phyloP scores from a whole-genome alignment of 2,113 vertebrate species.

The Camelus dromedarius region DNA sequence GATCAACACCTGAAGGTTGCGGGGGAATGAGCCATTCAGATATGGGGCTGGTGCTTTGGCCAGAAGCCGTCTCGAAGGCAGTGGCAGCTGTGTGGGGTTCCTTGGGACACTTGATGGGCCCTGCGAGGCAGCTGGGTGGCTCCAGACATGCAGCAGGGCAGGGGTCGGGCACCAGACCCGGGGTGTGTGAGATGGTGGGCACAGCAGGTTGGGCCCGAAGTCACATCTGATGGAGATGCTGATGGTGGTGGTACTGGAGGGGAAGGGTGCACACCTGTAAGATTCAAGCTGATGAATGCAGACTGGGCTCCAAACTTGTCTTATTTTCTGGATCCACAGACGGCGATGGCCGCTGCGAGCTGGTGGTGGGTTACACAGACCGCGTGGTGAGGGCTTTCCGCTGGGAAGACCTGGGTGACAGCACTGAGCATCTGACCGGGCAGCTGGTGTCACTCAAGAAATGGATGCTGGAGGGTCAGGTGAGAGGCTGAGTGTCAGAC shows the following conservation, averaged over 20 bases:
- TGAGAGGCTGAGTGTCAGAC: conserved; percentile 70
- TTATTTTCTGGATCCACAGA: conserved; percentile 86
- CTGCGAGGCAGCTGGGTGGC: not conserved
- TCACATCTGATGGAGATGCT: accelerated
- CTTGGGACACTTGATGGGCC: not conserved
- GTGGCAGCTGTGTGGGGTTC: too few relatives aligned
- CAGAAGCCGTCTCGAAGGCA: not conserved
- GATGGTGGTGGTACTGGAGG: not conserved
- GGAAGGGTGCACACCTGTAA: not conserved
- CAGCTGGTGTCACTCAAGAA: conserved; percentile 97
- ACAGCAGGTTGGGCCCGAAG: not conserved
- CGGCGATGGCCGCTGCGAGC: conserved; percentile 94
- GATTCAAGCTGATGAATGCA: not conserved
- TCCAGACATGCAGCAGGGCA: not conserved
- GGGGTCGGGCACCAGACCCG: too few relatives aligned
- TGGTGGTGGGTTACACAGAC: conserved; percentile 98
- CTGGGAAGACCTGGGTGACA: conserved; percentile 93
- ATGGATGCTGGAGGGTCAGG: conserved; percentile 98
- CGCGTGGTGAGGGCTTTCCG: conserved; percentile 97
- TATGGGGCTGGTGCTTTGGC: not conserved
- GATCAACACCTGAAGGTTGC: not conserved
- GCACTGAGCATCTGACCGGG: conserved; percentile 89
- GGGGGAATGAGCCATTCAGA: not conserved
- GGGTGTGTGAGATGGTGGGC: not conserved
- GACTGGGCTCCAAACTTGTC: not conserved